Evolutionary conservation across 2,797 vertebrate species (phyloP).

Genomic region (Pangasius sanitwongsei): DNA sequence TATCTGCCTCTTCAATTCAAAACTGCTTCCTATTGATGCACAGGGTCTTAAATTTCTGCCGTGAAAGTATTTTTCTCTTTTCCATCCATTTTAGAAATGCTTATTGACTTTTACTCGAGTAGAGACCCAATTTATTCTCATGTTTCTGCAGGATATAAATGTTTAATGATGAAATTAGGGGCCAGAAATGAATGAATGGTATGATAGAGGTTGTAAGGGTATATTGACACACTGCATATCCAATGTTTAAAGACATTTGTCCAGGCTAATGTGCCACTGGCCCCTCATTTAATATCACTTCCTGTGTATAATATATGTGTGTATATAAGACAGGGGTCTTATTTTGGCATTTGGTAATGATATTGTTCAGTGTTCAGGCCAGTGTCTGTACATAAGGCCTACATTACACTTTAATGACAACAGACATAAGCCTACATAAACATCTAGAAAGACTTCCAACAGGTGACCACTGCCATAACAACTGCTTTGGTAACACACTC

Average conservation of each 20-base stretch:
- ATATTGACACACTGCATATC: constrained; percentile 7
- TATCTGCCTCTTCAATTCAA: constrained; percentile 1
- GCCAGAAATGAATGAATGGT: constrained; percentile 6
- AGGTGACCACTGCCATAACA: not conserved
- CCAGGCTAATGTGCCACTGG: constrained; percentile 11
- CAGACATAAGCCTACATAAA: not conserved
- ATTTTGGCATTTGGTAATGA: not conserved
- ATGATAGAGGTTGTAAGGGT: constrained; percentile 15
- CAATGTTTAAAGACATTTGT: not conserved
- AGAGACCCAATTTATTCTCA: constrained; percentile 12
- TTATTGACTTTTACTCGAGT: constrained; percentile 20
- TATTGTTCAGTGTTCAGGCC: not conserved
- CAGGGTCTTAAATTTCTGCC: not conserved
- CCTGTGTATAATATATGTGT: not conserved
- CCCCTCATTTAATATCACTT: not conserved
- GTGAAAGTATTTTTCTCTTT: not conserved
- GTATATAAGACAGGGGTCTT: not conserved
- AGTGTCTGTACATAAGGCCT: not conserved
- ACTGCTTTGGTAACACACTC: not conserved
- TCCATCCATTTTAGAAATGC: constrained; percentile 24
- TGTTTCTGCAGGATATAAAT: constrained; percentile 31
- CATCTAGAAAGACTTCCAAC: not conserved
- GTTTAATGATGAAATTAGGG: constrained; percentile 29
- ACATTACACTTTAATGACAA: not conserved
- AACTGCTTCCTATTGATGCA: constrained; percentile 4